Conservation (phyloP, 2,888 invertebrate species). For the Ophion costatus region DNA sequence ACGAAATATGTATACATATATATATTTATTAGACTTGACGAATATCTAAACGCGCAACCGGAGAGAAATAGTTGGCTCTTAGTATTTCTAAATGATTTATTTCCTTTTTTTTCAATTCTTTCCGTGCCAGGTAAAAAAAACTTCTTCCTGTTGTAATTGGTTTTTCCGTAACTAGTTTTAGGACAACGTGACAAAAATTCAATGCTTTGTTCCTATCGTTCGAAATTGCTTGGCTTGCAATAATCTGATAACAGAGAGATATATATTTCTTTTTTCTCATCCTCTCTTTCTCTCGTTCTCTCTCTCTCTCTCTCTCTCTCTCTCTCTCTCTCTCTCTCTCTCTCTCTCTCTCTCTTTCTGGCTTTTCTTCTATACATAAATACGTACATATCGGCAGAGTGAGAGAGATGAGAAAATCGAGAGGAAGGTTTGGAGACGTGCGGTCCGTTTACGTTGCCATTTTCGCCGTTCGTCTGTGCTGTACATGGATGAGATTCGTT, state of each 20-base stretch:
- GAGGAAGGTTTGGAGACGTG: neutral
- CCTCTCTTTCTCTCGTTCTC: neutral
- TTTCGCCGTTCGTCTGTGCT: neutral
- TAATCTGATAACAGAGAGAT: neutral
- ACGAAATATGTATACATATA: too few species aligned
- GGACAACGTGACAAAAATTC: neutral
- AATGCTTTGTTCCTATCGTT: neutral
- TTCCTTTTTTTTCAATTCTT: conserved; percentile 4
- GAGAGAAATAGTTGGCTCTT: neutral
- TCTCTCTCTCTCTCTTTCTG: neutral
- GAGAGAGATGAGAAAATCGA: neutral
- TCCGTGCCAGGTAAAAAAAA: neutral
- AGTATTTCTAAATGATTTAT: neutral
- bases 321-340: neutral
- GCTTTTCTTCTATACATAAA: neutral
- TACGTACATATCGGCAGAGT: neutral
- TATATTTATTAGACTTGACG: too few species aligned
- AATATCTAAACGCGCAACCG: neutral
- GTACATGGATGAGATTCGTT: conserved; percentile 6
- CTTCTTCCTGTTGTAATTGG: neutral
- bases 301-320: too few species aligned
- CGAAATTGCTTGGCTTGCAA: conserved; percentile 19
- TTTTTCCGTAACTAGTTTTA: conserved; percentile 8
- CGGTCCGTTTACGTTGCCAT: conserved; percentile 2
- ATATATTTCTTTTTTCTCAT: neutral